A percentile compares a stretch with the other conserved stretches of the same genome.
Conservation (phyloP, 2,888 invertebrate species). For the Pemphredon lugubris region DNA sequence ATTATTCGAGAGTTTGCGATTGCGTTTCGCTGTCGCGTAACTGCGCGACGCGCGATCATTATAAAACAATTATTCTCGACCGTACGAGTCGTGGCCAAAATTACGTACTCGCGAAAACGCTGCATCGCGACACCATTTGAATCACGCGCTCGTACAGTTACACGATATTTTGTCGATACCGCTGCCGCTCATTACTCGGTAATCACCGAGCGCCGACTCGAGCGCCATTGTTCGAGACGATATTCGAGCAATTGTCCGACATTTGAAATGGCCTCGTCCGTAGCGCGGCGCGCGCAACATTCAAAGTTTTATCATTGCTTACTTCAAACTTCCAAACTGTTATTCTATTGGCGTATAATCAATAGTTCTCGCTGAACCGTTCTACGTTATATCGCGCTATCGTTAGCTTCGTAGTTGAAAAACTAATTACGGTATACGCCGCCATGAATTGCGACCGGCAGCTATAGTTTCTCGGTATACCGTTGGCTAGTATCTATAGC, state of each 20-base stretch:
- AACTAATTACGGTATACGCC: constrained; percentile 40
- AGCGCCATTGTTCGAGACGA: too few species aligned
- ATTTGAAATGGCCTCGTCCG: too few species aligned
- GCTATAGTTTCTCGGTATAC: not conserved
- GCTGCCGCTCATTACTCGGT: constrained; percentile 47
- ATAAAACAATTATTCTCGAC: constrained; percentile 30
- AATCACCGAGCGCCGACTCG: constrained; percentile 24
- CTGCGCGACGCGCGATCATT: too few species aligned
- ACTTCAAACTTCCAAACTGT: not conserved
- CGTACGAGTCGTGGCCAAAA: constrained; percentile 16
- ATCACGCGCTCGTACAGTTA: constrained; percentile 46
- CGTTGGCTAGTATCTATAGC: too few species aligned
- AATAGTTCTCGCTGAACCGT: constrained; percentile 11
- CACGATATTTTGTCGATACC: constrained; percentile 39
- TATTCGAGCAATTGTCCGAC: too few species aligned
- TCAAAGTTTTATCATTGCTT: not conserved
- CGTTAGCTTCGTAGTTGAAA: constrained; percentile 51
- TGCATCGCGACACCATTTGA: constrained; percentile 31
- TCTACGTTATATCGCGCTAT: constrained; percentile 26
- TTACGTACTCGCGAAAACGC: constrained; percentile 36
- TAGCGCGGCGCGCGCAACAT: too few species aligned
- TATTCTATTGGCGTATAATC: constrained; percentile 33
- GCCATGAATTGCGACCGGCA: constrained; percentile 4
- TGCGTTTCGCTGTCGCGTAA: constrained; percentile 36
- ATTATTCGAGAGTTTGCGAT: constrained; percentile 15